Percentiles rank a stretch among this genome's conserved stretches.
phyloP scores from a whole-genome alignment of 37 sponge, comb jelly and placozoan species.

The Lycopodina hypogea region DNA sequence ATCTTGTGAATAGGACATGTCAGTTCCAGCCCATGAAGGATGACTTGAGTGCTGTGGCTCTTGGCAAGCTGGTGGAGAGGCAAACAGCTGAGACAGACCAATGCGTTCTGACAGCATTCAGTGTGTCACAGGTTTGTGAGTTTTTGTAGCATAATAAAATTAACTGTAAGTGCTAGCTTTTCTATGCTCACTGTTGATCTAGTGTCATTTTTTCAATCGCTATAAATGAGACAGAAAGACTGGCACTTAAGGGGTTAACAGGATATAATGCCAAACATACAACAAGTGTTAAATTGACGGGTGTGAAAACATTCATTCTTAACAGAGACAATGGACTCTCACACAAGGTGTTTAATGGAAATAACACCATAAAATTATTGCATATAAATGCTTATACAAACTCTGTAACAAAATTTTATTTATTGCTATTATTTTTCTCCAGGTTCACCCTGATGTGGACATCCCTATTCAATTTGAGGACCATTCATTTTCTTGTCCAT shows the following conservation, averaged over 20 bases:
- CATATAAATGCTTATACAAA: too few relatives aligned
- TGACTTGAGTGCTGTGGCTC: constrained; percentile 60
- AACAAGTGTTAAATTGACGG: too few relatives aligned
- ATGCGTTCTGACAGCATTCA: constrained; percentile 61
- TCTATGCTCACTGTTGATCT: neutral
- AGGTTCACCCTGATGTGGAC: constrained; percentile 40
- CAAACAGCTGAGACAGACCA: constrained; percentile 38
- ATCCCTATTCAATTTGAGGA: neutral
- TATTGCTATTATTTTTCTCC: too few relatives aligned
- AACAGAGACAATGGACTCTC: too few relatives aligned
- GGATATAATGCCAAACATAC: too few relatives aligned
- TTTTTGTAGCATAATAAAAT: neutral
- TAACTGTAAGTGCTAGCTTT: neutral
- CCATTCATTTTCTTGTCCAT: constrained; percentile 38
- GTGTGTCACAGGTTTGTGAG: constrained; percentile 39
- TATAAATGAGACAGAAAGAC: too few relatives aligned
- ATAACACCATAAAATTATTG: too few relatives aligned
- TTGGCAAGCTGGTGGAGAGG: constrained; percentile 40
- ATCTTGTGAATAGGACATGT: constrained; percentile 41
- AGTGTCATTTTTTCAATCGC: neutral
- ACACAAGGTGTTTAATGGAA: too few relatives aligned
- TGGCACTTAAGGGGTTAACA: too few relatives aligned
- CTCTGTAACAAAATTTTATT: too few relatives aligned
- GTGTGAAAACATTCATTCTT: too few relatives aligned
- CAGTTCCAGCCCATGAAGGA: constrained; percentile 48